Evolutionary conservation across 2,113 vertebrate genomes (phyloP).

Genomic region (Hemiscyllium ocellatum): DNA sequence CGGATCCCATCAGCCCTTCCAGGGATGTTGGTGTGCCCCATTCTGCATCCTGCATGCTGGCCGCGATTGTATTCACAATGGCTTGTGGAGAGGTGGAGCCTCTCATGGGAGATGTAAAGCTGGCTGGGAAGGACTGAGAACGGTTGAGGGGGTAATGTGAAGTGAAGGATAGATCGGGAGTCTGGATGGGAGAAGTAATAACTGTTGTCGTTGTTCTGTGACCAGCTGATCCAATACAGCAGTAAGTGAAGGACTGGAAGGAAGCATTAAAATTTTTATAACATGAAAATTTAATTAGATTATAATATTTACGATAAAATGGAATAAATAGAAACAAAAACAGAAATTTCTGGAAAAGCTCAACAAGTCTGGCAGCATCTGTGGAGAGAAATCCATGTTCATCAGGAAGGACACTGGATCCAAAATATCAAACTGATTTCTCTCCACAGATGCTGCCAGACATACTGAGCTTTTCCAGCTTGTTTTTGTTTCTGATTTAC

Average conservation of each 20-base stretch:
- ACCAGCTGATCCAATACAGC: constrained; percentile 91
- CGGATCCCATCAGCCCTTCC: constrained; percentile 79
- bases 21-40: constrained; percentile 96
- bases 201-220: constrained; percentile 82
- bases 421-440: no score
- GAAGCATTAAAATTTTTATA: background rate
- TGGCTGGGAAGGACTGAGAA: constrained; percentile 81
- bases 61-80: constrained; percentile 69
- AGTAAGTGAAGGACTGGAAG: constrained; percentile 84
- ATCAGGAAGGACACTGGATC: no score
- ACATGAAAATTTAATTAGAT: background rate
- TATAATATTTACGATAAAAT: background rate
- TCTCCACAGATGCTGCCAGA: no score
- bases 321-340: background rate
- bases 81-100: constrained; percentile 54
- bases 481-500: no score
- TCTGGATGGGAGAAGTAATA: constrained; percentile 40
- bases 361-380: background rate
- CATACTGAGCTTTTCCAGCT: no score
- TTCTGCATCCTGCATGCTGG: constrained; percentile 83
- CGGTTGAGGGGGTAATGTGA: constrained; percentile 60
- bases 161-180: constrained; percentile 58
- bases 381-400: no score
- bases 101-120: constrained; percentile 47
- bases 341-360: background rate